A percentile compares a stretch with the other conserved stretches of the same genome.
Evolutionary conservation across 1,140 invertebrate genomes (phyloP).

Genomic region (Rhagoletis pomonella): DNA sequence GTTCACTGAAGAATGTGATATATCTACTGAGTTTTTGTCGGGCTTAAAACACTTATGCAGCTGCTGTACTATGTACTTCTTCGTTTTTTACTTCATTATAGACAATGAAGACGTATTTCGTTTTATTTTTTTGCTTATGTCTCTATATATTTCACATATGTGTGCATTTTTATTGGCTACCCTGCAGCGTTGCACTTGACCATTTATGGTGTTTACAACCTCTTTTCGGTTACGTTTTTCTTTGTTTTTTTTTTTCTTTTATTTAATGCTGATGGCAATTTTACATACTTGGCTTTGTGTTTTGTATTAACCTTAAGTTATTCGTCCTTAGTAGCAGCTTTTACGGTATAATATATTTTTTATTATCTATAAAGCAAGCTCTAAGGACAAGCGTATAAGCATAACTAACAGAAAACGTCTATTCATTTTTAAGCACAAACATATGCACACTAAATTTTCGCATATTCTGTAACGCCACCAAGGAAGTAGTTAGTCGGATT

Average conservation of each 20-base stretch:
- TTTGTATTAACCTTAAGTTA: too few species aligned
- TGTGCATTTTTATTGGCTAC: not conserved
- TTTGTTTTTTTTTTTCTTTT: not conserved
- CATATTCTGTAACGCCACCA: too few species aligned
- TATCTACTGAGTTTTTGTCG: not conserved
- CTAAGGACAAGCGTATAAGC: too few species aligned
- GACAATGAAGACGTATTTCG: not conserved
- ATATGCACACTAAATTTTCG: too few species aligned
- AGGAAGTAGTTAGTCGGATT: too few species aligned
- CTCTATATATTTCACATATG: not conserved
- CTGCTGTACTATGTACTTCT: not conserved
- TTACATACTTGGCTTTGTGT: too few species aligned
- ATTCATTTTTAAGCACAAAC: too few species aligned
- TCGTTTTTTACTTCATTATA: not conserved
- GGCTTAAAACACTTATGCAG: not conserved
- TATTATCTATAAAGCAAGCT: too few species aligned
- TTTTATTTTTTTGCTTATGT: not conserved
- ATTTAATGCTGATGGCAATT: too few species aligned
- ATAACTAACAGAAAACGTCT: too few species aligned
- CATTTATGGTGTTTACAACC: not conserved
- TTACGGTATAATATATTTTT: too few species aligned
- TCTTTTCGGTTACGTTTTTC: not conserved
- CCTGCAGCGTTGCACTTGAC: conserved; percentile 6
- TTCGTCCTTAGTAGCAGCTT: too few species aligned
- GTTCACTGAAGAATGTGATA: not conserved